Conservation (phyloP, 2,888 invertebrate genomes). For the Lissonota sp. region DNA sequence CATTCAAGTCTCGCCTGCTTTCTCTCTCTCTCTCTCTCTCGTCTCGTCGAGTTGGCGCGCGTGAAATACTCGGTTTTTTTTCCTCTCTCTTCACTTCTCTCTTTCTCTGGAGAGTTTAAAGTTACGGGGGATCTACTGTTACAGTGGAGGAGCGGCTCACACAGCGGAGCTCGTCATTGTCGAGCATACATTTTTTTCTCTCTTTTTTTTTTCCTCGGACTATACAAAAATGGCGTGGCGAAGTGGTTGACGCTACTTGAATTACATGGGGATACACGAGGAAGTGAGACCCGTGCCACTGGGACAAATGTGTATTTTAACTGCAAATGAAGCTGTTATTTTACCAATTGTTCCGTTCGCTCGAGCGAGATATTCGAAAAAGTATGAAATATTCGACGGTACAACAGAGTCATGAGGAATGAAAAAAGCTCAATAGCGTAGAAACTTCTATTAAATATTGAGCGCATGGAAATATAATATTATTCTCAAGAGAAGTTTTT, state of each 20-base stretch:
- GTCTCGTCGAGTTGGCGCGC: constrained; percentile 46
- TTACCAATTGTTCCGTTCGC: too few relatives aligned
- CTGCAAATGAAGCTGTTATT: too few relatives aligned
- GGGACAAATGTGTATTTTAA: not conserved
- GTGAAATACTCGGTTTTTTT: constrained; percentile 26
- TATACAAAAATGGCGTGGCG: constrained; percentile 33
- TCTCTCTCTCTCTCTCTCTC: constrained; percentile 54
- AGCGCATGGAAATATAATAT: too few relatives aligned
- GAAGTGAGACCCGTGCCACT: constrained; percentile 29
- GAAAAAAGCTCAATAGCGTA: too few relatives aligned
- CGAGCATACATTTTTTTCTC: constrained; percentile 51
- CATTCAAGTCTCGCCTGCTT: constrained; percentile 69
- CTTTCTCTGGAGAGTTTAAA: constrained; percentile 71
- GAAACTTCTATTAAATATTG: too few relatives aligned
- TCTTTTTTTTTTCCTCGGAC: constrained; percentile 8
- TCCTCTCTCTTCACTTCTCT: constrained; percentile 14
- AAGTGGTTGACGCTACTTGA: constrained; percentile 73
- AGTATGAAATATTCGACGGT: too few relatives aligned
- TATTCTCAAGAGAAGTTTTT: too few relatives aligned
- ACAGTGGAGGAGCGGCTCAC: constrained; percentile 66
- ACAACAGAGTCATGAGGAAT: too few relatives aligned
- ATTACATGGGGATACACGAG: constrained; percentile 66
- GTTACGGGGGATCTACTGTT: constrained; percentile 78
- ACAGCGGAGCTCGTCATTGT: constrained; percentile 64
- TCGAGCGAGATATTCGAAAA: too few relatives aligned